phyloP scores from a whole-genome alignment of 2,888 invertebrate species.

The Scaptodrosophila latifasciaeformis region DNA sequence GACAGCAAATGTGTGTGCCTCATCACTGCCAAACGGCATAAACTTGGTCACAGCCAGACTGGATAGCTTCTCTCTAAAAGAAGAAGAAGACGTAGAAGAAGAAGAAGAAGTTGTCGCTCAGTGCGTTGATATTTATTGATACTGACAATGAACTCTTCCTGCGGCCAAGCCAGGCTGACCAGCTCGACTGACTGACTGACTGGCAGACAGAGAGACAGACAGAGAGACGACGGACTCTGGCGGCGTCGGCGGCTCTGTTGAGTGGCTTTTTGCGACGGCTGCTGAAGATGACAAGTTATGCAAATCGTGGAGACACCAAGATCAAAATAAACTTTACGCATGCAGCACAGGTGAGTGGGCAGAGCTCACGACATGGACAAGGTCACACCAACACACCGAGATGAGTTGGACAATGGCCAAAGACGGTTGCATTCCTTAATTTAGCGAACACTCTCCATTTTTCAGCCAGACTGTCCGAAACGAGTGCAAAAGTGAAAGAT shows the following conservation, averaged over 20 bases:
- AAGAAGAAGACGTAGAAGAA: constrained; percentile 12
- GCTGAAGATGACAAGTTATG: constrained; percentile 63
- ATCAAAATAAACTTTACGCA: constrained; percentile 65
- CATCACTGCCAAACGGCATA: constrained; percentile 69
- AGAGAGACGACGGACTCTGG: neutral
- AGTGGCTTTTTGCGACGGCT: constrained; percentile 1
- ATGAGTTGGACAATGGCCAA: constrained; percentile 4
- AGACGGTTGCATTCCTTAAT: constrained; percentile 2
- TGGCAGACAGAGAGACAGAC: neutral
- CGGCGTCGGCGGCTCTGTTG: neutral
- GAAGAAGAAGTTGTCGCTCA: constrained; percentile 58
- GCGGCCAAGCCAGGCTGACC: neutral
- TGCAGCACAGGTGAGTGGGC: constrained; percentile 53
- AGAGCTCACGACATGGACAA: constrained; percentile 41
- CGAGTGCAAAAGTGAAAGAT: constrained; percentile 68
- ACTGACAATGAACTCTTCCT: constrained; percentile 61
- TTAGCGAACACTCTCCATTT: constrained; percentile 8
- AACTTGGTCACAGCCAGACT: constrained; percentile 33
- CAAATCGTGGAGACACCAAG: constrained; percentile 66
- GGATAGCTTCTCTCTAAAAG: neutral
- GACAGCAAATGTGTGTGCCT: constrained; percentile 41
- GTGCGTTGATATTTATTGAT: constrained; percentile 65
- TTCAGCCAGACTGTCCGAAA: constrained; percentile 41
- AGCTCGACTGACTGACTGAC: constrained; percentile 1
- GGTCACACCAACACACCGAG: constrained; percentile 29